These are phyloP conservation scores for Neolamprologus sp. DNA, from an alignment of 2,113 vertebrate genomes.

Conservation along the genomic window DNA sequence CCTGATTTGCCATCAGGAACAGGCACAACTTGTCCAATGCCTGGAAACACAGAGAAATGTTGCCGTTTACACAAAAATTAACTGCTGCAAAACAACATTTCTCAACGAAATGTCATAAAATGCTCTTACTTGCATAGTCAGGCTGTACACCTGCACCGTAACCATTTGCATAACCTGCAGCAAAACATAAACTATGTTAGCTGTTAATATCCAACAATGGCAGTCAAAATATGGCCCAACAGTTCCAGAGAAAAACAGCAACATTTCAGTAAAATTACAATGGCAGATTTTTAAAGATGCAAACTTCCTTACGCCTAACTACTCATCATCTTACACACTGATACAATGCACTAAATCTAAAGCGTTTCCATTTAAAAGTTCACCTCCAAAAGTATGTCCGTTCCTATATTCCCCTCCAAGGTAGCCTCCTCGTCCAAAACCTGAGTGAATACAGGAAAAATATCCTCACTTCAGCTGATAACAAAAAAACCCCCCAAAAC, in stretches of 20 bases:
- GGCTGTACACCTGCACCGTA: slow-evolving; percentile 37
- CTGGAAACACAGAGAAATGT: not conserved
- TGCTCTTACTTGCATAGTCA: slow-evolving; percentile 38
- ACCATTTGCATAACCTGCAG: slow-evolving; percentile 41
- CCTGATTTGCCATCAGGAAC: slow-evolving; percentile 33
- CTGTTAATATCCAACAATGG: not conserved
- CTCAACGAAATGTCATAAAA: not conserved
- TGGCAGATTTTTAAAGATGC: not conserved
- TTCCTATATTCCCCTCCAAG: slow-evolving; percentile 40
- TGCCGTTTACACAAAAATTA: not conserved
- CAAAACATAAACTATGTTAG: not conserved
- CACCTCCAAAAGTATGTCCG: slow-evolving; percentile 30
- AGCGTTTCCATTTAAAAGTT: not conserved
- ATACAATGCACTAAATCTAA: not conserved
- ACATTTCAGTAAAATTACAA: not conserved
- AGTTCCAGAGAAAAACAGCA: slow-evolving; percentile 8
- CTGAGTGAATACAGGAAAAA: not conserved
- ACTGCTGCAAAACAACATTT: not conserved
- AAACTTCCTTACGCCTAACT: not conserved
- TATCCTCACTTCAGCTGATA: not conserved
- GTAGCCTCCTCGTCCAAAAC: slow-evolving; percentile 37
- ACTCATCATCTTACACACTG: not conserved
- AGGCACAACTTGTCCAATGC: slow-evolving; percentile 12
- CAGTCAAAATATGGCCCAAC: not conserved
- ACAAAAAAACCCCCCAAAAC: not conserved